Conservation (phyloP, 2,797 vertebrate genomes). For the Phataginus tetradactyla region DNA sequence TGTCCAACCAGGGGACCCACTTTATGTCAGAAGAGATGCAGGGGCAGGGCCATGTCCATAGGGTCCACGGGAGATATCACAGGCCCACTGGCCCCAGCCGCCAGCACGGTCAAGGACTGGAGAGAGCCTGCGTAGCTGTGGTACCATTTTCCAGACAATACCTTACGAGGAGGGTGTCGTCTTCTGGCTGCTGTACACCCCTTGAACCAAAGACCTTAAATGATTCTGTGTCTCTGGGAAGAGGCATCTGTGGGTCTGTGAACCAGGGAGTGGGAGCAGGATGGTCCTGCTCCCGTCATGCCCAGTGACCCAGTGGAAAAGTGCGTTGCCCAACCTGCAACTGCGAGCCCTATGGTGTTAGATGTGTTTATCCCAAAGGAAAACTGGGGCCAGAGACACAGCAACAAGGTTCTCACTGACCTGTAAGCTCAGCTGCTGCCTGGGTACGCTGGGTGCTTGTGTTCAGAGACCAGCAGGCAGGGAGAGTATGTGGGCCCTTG, state of each 20-base stretch:
- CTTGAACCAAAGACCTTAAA: not conserved
- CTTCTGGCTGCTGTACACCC: not conserved
- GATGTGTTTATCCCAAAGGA: not conserved
- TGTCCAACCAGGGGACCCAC: not conserved
- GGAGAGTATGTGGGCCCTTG: not conserved
- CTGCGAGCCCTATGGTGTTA: not conserved
- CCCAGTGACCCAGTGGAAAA: not conserved
- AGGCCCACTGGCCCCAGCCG: not conserved
- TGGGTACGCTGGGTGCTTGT: not conserved
- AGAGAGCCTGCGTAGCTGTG: not conserved
- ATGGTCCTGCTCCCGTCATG: not conserved
- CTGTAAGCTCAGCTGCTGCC: not conserved
- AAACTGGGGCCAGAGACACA: not conserved
- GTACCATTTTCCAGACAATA: not conserved
- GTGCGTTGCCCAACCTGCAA: not conserved
- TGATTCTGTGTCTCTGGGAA: not conserved
- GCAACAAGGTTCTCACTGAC: not conserved
- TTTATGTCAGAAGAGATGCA: not conserved
- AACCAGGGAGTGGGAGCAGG: not conserved
- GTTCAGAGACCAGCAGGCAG: not conserved
- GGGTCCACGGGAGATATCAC: not conserved
- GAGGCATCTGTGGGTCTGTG: not conserved
- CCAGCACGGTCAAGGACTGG: not conserved
- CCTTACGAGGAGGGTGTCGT: not conserved
- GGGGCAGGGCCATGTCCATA: not conserved